These are phyloP conservation scores for Rotaria socialis DNA, from an alignment of 2,888 invertebrate species.

Conservation along the genomic window DNA sequence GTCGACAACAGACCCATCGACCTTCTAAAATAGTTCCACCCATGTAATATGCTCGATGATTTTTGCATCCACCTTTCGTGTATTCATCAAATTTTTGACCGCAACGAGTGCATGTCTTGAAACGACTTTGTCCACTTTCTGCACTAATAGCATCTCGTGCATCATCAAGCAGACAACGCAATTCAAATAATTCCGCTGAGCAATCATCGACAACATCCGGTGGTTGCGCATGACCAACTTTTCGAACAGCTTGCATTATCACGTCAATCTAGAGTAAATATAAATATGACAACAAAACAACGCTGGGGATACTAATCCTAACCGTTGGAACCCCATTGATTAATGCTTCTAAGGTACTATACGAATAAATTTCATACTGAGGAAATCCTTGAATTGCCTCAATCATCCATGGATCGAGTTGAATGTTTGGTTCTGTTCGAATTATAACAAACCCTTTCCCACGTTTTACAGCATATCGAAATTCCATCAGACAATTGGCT, in stretches of 20 bases:
- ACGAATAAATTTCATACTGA: not conserved
- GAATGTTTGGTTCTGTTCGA: constrained; percentile 20
- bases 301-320: not conserved
- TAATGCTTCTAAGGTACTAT: not conserved
- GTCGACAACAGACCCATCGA: constrained; percentile 38
- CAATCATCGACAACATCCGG: not conserved
- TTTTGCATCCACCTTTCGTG: constrained; percentile 13
- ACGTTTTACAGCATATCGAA: constrained; percentile 44
- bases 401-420: constrained; percentile 39
- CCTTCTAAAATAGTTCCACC: not conserved
- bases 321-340: constrained; percentile 20
- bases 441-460: constrained; percentile 47
- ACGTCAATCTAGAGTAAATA: not conserved
- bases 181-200: constrained; percentile 27
- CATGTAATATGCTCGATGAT: constrained; percentile 32
- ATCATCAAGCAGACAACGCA: not conserved
- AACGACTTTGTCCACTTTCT: not conserved
- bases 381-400: constrained; percentile 36
- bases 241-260: constrained; percentile 22
- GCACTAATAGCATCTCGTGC: constrained; percentile 20
- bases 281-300: not conserved
- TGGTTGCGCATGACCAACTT: not conserved
- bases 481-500: constrained; percentile 45
- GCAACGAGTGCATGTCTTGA: constrained; percentile 35
- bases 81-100: constrained; percentile 38